Evolutionary conservation across 2,888 invertebrate species (phyloP).

Genomic region (Trilocha varians): DNA sequence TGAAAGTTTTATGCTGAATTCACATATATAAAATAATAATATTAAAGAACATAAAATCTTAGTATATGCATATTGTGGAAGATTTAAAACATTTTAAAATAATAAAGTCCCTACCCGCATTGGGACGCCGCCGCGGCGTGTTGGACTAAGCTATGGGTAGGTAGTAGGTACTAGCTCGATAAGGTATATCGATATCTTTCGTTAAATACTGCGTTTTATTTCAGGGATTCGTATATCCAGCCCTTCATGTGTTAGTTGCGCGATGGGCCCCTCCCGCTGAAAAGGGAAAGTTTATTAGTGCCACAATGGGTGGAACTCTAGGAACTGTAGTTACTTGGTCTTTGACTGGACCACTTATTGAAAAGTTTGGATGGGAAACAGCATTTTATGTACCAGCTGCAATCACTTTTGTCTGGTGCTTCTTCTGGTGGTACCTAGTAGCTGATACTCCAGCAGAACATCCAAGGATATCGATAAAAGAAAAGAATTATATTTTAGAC

Average conservation of each 20-base stretch:
- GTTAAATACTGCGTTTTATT: slow-evolving; percentile 13
- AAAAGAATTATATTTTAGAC: slow-evolving; percentile 76
- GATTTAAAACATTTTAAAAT: too few relatives aligned
- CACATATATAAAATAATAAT: too few relatives aligned
- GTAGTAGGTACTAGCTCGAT: too few relatives aligned
- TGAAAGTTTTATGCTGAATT: too few relatives aligned
- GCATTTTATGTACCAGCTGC: slow-evolving; percentile 78
- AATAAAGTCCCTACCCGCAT: too few relatives aligned
- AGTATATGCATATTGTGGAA: too few relatives aligned
- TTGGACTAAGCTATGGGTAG: too few relatives aligned
- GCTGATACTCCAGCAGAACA: slow-evolving; percentile 77
- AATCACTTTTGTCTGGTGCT: slow-evolving; percentile 69
- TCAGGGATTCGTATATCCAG: slow-evolving; percentile 76
- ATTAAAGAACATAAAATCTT: too few relatives aligned
- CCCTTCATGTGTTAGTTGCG: slow-evolving; percentile 77
- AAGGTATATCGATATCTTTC: too few relatives aligned
- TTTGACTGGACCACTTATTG: slow-evolving; percentile 76
- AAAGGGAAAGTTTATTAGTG: slow-evolving; percentile 80
- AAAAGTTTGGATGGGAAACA: slow-evolving; percentile 76
- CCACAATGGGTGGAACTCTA: slow-evolving; percentile 81
- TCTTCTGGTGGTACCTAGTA: slow-evolving; percentile 76
- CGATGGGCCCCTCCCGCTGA: slow-evolving; percentile 84
- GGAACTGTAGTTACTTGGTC: slow-evolving; percentile 82
- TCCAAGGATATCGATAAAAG: slow-evolving; percentile 74
- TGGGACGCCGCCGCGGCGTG: too few relatives aligned